Conservation (phyloP, 2,113 vertebrate genomes). For the Strigops habroptila region DNA sequence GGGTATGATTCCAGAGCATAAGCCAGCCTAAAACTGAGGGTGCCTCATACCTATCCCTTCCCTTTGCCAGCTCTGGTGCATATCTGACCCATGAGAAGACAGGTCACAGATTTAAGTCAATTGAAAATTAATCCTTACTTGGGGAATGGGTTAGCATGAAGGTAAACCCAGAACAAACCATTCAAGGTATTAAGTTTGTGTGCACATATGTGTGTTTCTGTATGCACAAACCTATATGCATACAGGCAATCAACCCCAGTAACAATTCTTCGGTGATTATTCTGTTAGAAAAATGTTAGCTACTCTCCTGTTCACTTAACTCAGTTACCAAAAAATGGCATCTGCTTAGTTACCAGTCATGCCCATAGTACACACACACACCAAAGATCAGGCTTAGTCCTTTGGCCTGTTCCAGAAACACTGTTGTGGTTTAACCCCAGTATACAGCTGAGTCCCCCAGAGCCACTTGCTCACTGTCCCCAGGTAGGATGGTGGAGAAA, state of each 20-base stretch:
- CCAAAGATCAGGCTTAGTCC: neutral
- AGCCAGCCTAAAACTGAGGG: neutral
- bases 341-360: neutral
- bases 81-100: neutral
- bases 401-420: neutral
- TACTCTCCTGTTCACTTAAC: neutral
- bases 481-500: neutral
- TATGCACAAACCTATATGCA: fast-evolving
- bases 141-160: neutral
- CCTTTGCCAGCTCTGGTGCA: neutral
- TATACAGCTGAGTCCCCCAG: neutral
- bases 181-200: neutral
- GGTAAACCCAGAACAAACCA: neutral
- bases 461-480: fast-evolving
- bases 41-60: neutral
- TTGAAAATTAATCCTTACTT: neutral
- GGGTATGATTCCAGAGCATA: neutral
- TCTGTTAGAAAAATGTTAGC: neutral
- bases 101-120: neutral
- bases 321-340: neutral
- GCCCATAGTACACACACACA: neutral
- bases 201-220: neutral
- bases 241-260: neutral
- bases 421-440: neutral
- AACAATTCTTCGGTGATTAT: neutral